A percentile compares a stretch with the other conserved stretches of the same genome.
Conservation (phyloP, 2,797 vertebrate genomes). For the Sebastes aleutianus region DNA sequence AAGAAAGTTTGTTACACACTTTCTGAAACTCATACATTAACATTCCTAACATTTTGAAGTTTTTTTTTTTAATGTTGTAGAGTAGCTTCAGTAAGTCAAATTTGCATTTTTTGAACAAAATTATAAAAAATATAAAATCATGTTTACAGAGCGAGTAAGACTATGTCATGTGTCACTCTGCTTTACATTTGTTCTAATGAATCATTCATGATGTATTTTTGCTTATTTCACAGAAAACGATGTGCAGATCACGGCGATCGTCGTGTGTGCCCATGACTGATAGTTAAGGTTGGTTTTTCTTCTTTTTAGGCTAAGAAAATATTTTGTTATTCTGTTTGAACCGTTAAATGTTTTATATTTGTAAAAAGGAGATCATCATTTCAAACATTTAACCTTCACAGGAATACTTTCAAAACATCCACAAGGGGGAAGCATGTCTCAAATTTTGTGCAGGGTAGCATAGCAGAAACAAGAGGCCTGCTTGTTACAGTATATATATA, state of each 20-base stretch:
- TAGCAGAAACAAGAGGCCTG: neutral
- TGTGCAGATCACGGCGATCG: conserved; percentile 79
- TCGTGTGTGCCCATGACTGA: conserved; percentile 74
- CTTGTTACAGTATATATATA: neutral
- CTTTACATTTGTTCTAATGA: neutral
- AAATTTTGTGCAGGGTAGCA: conserved; percentile 29
- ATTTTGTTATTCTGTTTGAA: neutral
- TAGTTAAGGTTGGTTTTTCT: conserved; percentile 84
- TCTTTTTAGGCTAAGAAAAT: neutral
- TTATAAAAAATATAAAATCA: neutral
- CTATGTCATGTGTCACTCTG: neutral
- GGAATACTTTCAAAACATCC: conserved; percentile 37
- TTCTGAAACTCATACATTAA: too few relatives aligned
- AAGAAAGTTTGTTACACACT: neutral
- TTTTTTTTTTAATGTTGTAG: neutral
- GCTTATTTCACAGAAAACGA: conserved; percentile 73
- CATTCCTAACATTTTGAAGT: too few relatives aligned
- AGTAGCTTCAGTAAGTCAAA: neutral
- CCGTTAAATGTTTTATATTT: neutral
- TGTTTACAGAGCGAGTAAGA: neutral
- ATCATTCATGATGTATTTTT: neutral
- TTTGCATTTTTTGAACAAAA: neutral
- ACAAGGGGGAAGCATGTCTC: conserved; percentile 72
- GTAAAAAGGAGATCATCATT: neutral
- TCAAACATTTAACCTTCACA: neutral